Percentiles rank a stretch among this genome's conserved stretches.
Evolutionary conservation across 2,888 invertebrate species (phyloP).

Genomic region (Arctia plantaginis): DNA sequence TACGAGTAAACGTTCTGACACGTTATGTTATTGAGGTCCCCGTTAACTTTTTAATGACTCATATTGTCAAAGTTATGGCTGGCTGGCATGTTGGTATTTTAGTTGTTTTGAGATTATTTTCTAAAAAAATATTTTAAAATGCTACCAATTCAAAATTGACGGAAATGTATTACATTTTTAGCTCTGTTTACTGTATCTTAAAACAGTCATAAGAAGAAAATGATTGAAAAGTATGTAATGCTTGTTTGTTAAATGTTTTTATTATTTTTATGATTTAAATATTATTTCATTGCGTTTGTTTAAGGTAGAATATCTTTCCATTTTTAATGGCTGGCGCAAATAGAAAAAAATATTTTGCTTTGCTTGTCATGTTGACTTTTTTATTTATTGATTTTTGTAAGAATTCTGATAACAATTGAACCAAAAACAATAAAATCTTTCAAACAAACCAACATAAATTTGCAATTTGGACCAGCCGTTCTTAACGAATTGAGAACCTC

Average conservation of each 20-base stretch:
- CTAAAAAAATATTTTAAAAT: neutral
- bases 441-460: neutral
- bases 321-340: too few species aligned
- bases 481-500: neutral
- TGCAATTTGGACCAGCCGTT: neutral
- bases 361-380: too few species aligned
- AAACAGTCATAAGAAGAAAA: neutral
- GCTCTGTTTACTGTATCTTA: too few species aligned
- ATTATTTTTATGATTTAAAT: neutral
- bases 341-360: too few species aligned
- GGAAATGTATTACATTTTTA: neutral
- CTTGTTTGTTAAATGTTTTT: neutral
- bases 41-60: neutral
- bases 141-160: neutral
- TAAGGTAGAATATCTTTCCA: neutral
- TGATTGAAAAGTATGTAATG: neutral
- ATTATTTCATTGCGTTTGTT: neutral
- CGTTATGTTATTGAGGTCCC: neutral
- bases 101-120: neutral
- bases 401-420: neutral
- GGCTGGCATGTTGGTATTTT: neutral
- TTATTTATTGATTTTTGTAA: neutral
- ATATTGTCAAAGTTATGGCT: neutral
- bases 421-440: too few species aligned
- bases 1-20: too few species aligned